These are phyloP conservation scores for Apocheima hispidaria DNA, from an alignment of 2,888 invertebrate genomes.

Conservation along the genomic window DNA sequence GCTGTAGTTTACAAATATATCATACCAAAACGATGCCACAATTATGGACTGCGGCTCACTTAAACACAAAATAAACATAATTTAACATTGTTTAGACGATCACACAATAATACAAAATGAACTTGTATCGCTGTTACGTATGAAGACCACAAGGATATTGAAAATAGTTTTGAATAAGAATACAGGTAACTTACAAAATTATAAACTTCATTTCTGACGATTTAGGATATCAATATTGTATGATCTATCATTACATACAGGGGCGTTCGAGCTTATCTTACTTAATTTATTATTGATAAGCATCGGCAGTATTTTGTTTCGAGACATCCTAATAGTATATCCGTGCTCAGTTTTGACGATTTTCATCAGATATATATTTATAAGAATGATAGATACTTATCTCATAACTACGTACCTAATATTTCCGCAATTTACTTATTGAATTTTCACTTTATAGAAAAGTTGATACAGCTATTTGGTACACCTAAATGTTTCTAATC, in stretches of 20 bases:
- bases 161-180: constrained; percentile 59
- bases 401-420: constrained; percentile 75
- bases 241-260: constrained; percentile 43
- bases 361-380: constrained; percentile 66
- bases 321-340: constrained; percentile 81
- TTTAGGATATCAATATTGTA: constrained; percentile 43
- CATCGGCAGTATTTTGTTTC: constrained; percentile 80
- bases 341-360: constrained; percentile 81
- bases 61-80: constrained; percentile 64
- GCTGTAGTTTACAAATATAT: constrained; percentile 83
- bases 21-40: constrained; percentile 74
- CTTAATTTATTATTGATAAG: constrained; percentile 70
- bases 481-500: constrained; percentile 82
- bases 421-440: constrained; percentile 78
- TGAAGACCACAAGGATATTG: constrained; percentile 86
- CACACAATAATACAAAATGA: constrained; percentile 71
- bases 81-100: constrained; percentile 57
- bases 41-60: constrained; percentile 70
- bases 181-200: constrained; percentile 69
- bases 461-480: constrained; percentile 85
- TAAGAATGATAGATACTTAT: constrained; percentile 81
- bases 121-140: constrained; percentile 82
- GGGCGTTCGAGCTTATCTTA: constrained; percentile 68
- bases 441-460: constrained; percentile 81
- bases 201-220: constrained; percentile 46